Percentiles rank a stretch among this genome's conserved stretches.
phyloP scores from a whole-genome alignment of 2,888 invertebrate species.

The Drosophila birchii region DNA sequence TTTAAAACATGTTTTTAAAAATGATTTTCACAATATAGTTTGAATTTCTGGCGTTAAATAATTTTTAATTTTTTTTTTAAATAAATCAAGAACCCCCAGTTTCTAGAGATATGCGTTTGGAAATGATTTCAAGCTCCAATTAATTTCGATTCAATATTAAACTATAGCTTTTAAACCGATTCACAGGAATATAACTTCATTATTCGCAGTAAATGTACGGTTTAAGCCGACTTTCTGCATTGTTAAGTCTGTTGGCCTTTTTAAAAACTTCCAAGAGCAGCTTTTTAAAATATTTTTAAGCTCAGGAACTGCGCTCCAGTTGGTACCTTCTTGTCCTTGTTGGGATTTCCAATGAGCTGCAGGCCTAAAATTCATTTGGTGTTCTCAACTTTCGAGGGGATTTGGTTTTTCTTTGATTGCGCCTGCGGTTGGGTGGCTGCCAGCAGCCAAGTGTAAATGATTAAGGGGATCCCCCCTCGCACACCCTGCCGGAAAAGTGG shows the following conservation, averaged over 20 bases:
- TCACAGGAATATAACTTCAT: not conserved
- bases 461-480: conserved; percentile 45
- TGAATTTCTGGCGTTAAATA: no score
- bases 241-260: no score
- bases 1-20: no score
- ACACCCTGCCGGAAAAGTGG: not conserved
- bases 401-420: conserved; percentile 13
- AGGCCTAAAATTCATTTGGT: conserved; percentile 62
- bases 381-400: conserved; percentile 61
- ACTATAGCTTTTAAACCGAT: no score
- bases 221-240: not conserved
- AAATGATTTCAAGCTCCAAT: not conserved
- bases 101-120: no score
- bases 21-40: no score
- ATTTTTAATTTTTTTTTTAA: no score
- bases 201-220: not conserved
- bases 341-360: conserved; percentile 38
- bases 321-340: conserved; percentile 2
- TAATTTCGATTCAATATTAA: not conserved
- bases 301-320: not conserved
- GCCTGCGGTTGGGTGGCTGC: conserved; percentile 8
- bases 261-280: not conserved
- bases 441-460: conserved; percentile 67
- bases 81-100: no score
- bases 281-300: not conserved